These are phyloP conservation scores for Alosa sapidissima DNA, from an alignment of 2,797 vertebrate species.

Conservation along the genomic window DNA sequence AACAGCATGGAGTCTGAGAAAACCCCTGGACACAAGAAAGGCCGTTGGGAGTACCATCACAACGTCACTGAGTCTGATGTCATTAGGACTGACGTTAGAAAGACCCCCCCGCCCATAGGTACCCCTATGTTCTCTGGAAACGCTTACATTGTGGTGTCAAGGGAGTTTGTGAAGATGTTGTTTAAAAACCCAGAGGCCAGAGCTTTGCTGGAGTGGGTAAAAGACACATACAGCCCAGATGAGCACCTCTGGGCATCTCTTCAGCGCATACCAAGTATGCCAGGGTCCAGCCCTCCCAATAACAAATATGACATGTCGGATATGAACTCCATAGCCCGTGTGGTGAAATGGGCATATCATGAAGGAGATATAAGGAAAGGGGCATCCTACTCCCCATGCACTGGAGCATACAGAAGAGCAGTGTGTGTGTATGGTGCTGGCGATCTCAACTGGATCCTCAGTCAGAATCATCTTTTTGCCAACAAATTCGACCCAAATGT, in stretches of 20 bases:
- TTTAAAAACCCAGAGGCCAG: constrained; percentile 63
- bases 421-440: constrained; percentile 85
- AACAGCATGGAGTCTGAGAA: constrained; percentile 83
- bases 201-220: constrained; percentile 81
- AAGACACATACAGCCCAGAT: constrained; percentile 91
- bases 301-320: constrained; percentile 82
- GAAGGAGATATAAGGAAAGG: constrained; percentile 78
- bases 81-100: constrained; percentile 49
- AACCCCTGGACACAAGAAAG: constrained; percentile 61
- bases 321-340: constrained; percentile 79
- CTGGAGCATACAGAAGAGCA: constrained; percentile 69
- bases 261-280: constrained; percentile 79
- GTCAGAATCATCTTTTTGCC: constrained; percentile 84
- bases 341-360: constrained; percentile 81
- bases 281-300: constrained; percentile 72
- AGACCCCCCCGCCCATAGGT: constrained; percentile 73
- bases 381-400: constrained; percentile 81
- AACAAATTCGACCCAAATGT: constrained; percentile 90
- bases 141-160: constrained; percentile 81
- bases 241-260: constrained; percentile 91
- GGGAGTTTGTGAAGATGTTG: constrained; percentile 80
- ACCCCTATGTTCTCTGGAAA: constrained; percentile 84
- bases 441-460: constrained; percentile 83
- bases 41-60: constrained; percentile 75
- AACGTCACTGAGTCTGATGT: constrained; percentile 54